Base-by-base conservation (phyloP, 2,888 invertebrate species). In the Pammene aurita region DNA sequence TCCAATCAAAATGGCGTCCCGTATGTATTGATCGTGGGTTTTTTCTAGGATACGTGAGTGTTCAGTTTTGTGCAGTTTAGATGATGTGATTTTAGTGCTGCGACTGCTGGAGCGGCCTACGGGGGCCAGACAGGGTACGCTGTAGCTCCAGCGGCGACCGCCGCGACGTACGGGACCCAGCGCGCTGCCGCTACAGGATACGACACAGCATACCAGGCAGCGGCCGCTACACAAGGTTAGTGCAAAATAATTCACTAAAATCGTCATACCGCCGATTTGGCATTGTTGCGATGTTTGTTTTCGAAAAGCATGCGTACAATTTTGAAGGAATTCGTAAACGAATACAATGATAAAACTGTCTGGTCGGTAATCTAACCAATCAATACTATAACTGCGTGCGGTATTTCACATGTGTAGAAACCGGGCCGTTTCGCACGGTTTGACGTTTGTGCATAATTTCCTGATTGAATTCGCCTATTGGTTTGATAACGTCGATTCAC, bases 71-170 rank as follows among this genome's bases (percentile, higher is more conserved):
- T 74, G 74, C 72, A 67, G 71, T 71, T 75, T 67, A 72, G 66
- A 72, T 75, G 65, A 67, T 75, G 73, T 77, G 67, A 69, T 85
- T 87, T 85, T 89, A 95, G 95, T 75, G 94, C 94, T 80, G 95
- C 96, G 69, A 95, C 96, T 66, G 95, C 96, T 74, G 96, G 96
- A 74, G 96, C 96, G 63, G 96, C 96, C 38, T 97, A 97, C 89
- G 95, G 96, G 38, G 95, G 96, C 34, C 97, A 97, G 85, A 95
- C 96, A 64, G 96, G 96, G 75, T 97, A 97, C 93, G 96, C 96
- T 75, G 96, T 96, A 90, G 96, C 96, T 70, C 95, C 96, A 54
- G 95, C 96, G 73, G 95, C 96, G 34, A 96, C 97, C 52, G 97
- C 97, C 71, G 96, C 96, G 60, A 96, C 97, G 62, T 97, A 97